A percentile compares a stretch with the other conserved stretches of the same genome.
Evolutionary conservation across 2,797 vertebrate species (phyloP).

Genomic region (Natrix natrix): DNA sequence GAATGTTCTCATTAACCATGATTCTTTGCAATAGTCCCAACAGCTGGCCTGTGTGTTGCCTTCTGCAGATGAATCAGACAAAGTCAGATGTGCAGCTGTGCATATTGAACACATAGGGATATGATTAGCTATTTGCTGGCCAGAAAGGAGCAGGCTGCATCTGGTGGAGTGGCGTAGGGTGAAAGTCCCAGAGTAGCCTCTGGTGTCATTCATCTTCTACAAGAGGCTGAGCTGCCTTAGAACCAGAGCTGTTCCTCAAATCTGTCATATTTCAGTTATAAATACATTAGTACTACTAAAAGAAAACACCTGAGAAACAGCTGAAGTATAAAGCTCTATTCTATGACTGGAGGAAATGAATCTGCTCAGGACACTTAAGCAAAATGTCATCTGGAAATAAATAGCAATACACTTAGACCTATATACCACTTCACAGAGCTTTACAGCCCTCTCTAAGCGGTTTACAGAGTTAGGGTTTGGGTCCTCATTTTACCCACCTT

Average conservation of each 20-base stretch:
- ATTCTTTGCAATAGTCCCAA: conserved; percentile 45
- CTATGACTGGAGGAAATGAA: not conserved
- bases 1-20: conserved; percentile 22
- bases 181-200: conserved; percentile 57
- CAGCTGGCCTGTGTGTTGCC: conserved; percentile 47
- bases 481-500: too few species aligned
- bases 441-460: too few species aligned
- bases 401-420: too few species aligned
- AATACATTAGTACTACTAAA: conserved; percentile 2
- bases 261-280: conserved; percentile 46
- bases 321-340: not conserved
- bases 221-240: conserved; percentile 40
- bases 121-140: conserved; percentile 64
- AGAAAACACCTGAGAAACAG: not conserved
- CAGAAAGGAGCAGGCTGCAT: conserved; percentile 55
- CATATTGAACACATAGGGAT: conserved; percentile 65
- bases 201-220: conserved; percentile 62
- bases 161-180: conserved; percentile 54
- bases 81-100: conserved; percentile 63
- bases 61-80: conserved; percentile 57
- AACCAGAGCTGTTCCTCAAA: conserved; percentile 57
- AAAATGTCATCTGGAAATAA: not conserved
- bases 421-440: too few species aligned
- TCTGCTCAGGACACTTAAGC: not conserved
- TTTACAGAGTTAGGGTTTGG: too few species aligned